phyloP scores from a whole-genome alignment of 2,888 invertebrate genomes.

The Megastigmus dorsalis region DNA sequence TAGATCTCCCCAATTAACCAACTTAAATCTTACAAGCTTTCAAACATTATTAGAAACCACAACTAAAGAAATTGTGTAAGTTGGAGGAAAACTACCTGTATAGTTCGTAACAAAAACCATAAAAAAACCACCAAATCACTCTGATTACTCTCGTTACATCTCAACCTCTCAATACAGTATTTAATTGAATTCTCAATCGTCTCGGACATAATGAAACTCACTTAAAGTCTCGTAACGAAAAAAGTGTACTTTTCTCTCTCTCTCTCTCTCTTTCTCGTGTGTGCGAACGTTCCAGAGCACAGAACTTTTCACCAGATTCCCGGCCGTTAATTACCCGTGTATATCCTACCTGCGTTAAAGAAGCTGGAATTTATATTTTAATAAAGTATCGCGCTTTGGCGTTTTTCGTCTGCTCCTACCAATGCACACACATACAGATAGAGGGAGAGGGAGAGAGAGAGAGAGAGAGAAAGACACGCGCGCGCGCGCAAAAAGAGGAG shows the following conservation, averaged over 20 bases:
- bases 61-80: too few relatives aligned
- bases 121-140: not conserved
- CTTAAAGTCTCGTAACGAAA: not conserved
- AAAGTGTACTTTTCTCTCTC: not conserved
- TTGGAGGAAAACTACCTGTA: too few relatives aligned
- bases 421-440: not conserved
- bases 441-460: not conserved
- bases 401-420: not conserved
- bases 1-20: too few relatives aligned
- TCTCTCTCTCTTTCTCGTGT: too few relatives aligned
- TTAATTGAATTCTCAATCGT: constrained; percentile 21
- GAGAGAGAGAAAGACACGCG: too few relatives aligned
- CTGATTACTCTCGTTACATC: too few relatives aligned
- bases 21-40: too few relatives aligned
- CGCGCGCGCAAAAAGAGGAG: too few relatives aligned
- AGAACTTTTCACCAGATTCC: constrained; percentile 20
- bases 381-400: constrained; percentile 28
- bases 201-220: not conserved
- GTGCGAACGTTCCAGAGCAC: too few relatives aligned
- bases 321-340: constrained; percentile 19
- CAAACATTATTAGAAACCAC: too few relatives aligned
- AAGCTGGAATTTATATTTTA: constrained; percentile 44
- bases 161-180: not conserved
- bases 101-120: not conserved
- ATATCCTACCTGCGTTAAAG: not conserved